phyloP scores from a whole-genome alignment of 2,113 vertebrate species.

The Chelonoidis abingdonii region DNA sequence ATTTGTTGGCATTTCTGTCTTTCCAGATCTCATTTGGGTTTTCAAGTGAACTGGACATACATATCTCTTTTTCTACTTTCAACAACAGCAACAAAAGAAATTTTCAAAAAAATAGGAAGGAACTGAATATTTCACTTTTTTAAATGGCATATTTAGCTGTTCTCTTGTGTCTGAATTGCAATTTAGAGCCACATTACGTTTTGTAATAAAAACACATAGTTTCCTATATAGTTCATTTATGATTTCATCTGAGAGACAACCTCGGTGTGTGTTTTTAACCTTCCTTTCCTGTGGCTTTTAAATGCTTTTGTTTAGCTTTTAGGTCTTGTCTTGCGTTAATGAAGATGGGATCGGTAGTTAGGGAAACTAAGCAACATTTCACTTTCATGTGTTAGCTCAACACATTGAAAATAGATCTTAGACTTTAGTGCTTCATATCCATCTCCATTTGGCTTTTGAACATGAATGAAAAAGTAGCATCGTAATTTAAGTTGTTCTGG shows the following conservation, averaged over 20 bases:
- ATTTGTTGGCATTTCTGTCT: slow-evolving; percentile 74
- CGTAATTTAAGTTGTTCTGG: slow-evolving; percentile 68
- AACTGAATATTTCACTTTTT: slow-evolving; percentile 53
- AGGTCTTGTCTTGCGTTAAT: slow-evolving; percentile 77
- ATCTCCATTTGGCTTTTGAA: slow-evolving; percentile 66
- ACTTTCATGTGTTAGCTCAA: slow-evolving; percentile 62
- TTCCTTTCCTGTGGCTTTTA: slow-evolving; percentile 67
- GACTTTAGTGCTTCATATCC: slow-evolving; percentile 67
- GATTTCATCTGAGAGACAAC: slow-evolving; percentile 76
- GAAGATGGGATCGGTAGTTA: slow-evolving; percentile 53
- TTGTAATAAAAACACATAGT: slow-evolving; percentile 76
- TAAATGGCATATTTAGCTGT: slow-evolving; percentile 69
- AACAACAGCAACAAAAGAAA: not conserved
- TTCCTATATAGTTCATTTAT: slow-evolving; percentile 78
- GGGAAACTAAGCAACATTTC: slow-evolving; percentile 64
- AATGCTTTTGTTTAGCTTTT: slow-evolving; percentile 68
- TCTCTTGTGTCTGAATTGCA: slow-evolving; percentile 66
- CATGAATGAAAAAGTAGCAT: slow-evolving; percentile 37
- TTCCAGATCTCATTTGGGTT: slow-evolving; percentile 62
- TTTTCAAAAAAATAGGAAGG: slow-evolving; percentile 50
- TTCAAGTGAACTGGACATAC: slow-evolving; percentile 40
- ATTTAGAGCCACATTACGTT: slow-evolving; percentile 70
- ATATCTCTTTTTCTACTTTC: slow-evolving; percentile 25
- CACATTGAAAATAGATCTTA: slow-evolving; percentile 75
- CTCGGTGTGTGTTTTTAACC: slow-evolving; percentile 68